A percentile compares a stretch with the other conserved stretches of the same genome.
These are phyloP conservation scores for Ctenomys sociabilis DNA, from an alignment of 2,113 vertebrate genomes.

Conservation along the genomic window DNA sequence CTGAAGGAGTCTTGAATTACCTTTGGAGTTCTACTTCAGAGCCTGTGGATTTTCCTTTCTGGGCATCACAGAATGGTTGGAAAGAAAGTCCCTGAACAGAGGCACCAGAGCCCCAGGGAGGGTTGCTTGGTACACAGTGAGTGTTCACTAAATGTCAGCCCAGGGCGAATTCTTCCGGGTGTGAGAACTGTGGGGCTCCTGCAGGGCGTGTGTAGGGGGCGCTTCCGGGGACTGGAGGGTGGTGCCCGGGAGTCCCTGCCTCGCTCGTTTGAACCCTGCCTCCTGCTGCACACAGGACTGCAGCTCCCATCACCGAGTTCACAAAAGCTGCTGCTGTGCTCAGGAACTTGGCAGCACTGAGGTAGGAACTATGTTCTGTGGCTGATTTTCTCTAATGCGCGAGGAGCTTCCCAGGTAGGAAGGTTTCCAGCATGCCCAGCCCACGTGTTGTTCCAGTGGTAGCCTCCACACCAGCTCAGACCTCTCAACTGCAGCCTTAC, in stretches of 20 bases:
- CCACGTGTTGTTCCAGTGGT: rapidly evolving
- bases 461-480: not conserved
- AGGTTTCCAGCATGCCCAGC: not conserved
- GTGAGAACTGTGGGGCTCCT: no score
- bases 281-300: not conserved
- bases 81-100: not conserved
- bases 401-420: not conserved
- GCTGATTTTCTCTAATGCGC: not conserved
- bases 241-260: not conserved
- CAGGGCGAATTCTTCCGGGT: not conserved
- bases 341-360: not conserved
- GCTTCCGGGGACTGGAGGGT: not conserved
- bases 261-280: not conserved
- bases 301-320: not conserved
- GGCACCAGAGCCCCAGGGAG: rapidly evolving
- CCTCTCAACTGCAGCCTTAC: not conserved
- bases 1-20: not conserved
- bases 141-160: not conserved
- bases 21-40: not conserved
- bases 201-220: not conserved
- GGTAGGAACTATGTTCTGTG: no score
- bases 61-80: not conserved
- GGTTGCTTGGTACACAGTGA: not conserved
- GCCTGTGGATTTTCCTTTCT: not conserved
- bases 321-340: not conserved